Evolutionary conservation across 2,797 vertebrate species (phyloP), one percentile per base, ranked within the genome.

Genomic region (Leucoraja ocellata): DNA sequence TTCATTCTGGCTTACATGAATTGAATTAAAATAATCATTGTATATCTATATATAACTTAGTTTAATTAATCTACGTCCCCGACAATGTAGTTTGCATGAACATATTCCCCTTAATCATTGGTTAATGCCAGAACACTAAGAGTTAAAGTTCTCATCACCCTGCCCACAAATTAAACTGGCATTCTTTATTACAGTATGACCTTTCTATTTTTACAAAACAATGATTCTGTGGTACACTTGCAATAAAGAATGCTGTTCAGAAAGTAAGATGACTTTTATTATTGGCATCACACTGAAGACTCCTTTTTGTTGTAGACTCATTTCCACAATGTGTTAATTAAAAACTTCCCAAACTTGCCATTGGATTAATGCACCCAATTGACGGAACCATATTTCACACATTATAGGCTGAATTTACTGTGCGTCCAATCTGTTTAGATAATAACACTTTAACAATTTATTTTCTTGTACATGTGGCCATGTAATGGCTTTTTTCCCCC

Each of bases 11-110:
- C 39, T 92, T 58, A 46, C 68, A 73, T 92, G 71, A 76, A 76
- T 25, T 54, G 73, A 74, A 74, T 92, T 92, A 92, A 92, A 92
- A 92, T 92, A 92, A 76, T 74, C 68, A 54, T 28, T 54, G 68
- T 76, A n/a, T 54, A 76, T 76, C 90, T 74, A 92, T 76, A 74
- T 76, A 92, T 74, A 46, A 54, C 46, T 92, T 71, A 71, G 73
- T 76, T 92, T 58, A 91, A 74, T 92, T 92, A 54, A 74, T 92
- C 39, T 36, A 76, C 90, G 4, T n/a, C 16, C 10, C 68, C 90
- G 46, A 76, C 90, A 28, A 23, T 76, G 90, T 76, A 76, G 23
- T 76, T 25, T 4, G 90, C 46, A 76, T 76, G 68, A 54, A 92
- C 4, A 61, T 65, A 32, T 88, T 88, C 68, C n/a, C 63, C 65